Evolutionary conservation across 2,113 vertebrate species (phyloP), one percentile per base, ranked within the genome.

Genomic region (Acanthisitta chloris): DNA sequence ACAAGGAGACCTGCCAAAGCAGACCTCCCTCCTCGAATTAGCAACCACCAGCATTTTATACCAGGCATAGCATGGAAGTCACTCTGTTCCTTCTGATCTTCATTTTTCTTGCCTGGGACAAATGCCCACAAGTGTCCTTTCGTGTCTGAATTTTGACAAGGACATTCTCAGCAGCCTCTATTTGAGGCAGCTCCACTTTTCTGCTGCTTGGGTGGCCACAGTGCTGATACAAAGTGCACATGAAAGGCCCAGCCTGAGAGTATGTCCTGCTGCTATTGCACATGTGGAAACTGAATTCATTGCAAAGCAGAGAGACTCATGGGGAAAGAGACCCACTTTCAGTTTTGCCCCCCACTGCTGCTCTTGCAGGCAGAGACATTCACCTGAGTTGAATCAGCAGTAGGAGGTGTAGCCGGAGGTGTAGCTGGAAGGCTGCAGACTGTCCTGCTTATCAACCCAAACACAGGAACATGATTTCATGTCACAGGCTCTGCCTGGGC

Each of bases 181-280:
- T 59, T 6, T 42, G 62, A 54, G 51, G 85, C 46, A 70, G 55
- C 12, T 81, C 17, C 69, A 46, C 7, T 54, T 52, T 81, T 48
- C 74, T 54, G 61, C 20, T 0, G 1, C 46, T 62, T 29, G 1
- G 7, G 36, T 6, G 1, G 46, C 23, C 6, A 5, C 1, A 3
- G 23, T 25, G 42, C 33, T 2, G 5, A 7, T 49, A 23, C 0
- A 1, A 88, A 59, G 8, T 5, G 28, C 34, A 8, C 16, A 4
- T 12, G 26, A 74, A 87, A 87, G 18, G 36, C 49, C 69, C 14
- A 46, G 36, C 66, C 67, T 54, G 43, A 34, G 15, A 69, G 7
- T 3, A 25, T 5, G 14, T 17, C 34, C 72, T 77, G 77, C 83
- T 91, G 65, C 67, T 69, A 7, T 26, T 65, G 84, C 31, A 52